Evolutionary conservation across 1,140 invertebrate species (phyloP), one percentile per base, ranked within the genome.

Genomic region (Neodiprion lecontei): DNA sequence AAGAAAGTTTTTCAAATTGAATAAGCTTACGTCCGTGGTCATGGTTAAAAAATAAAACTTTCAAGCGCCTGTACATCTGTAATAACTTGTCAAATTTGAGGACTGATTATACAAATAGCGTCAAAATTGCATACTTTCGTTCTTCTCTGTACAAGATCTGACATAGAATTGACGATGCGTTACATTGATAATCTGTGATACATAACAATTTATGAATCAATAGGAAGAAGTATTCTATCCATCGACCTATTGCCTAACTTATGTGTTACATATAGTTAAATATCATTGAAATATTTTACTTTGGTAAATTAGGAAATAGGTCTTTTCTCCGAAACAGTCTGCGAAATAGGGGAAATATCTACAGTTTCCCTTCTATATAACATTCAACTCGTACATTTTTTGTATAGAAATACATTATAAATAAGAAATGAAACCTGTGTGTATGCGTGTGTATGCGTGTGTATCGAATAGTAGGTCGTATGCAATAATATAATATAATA

Each of bases 371-470:
- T 14, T 8, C n/a, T 61, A 17, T 17, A 61, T 61, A 61, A 61
- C 53, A 61, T 61, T 61, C 53, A 61, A 61, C 53, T 61, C 53
- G n/a, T 61, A 61, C 53, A 61, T 14, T 61, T 61, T 17, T 61
- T 17, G 7, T 61, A 61, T 17, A 40, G 28, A 61, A 61, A 61
- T 61, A 61, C 11, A 61, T 7, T 61, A 61, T 61, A 61, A 61
- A 61, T 61, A 61, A 12, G 53, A 61, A 61, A 61, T 14, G 5
- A 5, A 40, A 40, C 28, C 28, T 4, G 28, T 40, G 28, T 40
- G 28, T 40, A 5, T 40, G 5, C 5, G 0, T 40, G 28, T 5
- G 28, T 40, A 5, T 40, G 28, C 28, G 28, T 40, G n/a, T 61
- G n/a, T 61, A 21, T 61, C 9, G 9, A 61, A 61, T 61, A 17